These are phyloP conservation scores for Agraylea sexmaculata DNA, from an alignment of 1,140 invertebrate genomes.

Conservation along the genomic window DNA sequence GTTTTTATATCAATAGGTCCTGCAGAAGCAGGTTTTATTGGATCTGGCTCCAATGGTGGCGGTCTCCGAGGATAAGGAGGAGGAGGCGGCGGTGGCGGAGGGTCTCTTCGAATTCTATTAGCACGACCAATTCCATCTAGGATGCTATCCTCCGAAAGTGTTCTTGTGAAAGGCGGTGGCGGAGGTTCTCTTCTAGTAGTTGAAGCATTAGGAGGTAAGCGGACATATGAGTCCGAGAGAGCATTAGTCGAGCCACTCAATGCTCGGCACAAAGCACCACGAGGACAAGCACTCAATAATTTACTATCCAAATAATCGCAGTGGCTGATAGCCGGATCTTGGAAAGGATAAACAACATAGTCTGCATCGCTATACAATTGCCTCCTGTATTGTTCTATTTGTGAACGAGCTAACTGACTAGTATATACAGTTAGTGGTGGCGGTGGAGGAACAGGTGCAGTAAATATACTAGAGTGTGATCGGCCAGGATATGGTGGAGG, in stretches of 20 bases:
- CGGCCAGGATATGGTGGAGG: constrained; percentile 17
- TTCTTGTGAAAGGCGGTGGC: constrained; percentile 46
- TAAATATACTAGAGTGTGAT: constrained; percentile 11
- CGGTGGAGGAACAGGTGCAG: constrained; percentile 45
- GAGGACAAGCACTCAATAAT: constrained; percentile 43
- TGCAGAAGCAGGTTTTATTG: constrained; percentile 18
- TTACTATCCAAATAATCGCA: constrained; percentile 84
- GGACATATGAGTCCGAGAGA: constrained; percentile 56
- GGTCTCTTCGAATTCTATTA: constrained; percentile 53
- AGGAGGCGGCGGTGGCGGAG: constrained; percentile 46
- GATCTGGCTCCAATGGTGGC: constrained; percentile 49
- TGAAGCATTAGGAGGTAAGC: constrained; percentile 46
- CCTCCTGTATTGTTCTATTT: constrained; percentile 73
- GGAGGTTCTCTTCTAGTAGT: constrained; percentile 41
- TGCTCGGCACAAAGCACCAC: constrained; percentile 15
- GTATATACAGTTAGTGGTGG: constrained; percentile 50
- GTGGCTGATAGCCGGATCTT: constrained; percentile 76
- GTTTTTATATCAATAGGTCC: constrained; percentile 63
- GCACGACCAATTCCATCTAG: constrained; percentile 41
- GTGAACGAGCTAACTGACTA: constrained; percentile 58
- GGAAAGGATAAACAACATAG: constrained; percentile 79
- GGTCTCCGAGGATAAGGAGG: constrained; percentile 51
- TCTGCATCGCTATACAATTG: constrained; percentile 81
- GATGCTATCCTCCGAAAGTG: constrained; percentile 67
- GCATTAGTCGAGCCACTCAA: constrained; percentile 55